phyloP scores from a whole-genome alignment of 2,797 vertebrate genomes.

The Macrochelys suwanniensis region DNA sequence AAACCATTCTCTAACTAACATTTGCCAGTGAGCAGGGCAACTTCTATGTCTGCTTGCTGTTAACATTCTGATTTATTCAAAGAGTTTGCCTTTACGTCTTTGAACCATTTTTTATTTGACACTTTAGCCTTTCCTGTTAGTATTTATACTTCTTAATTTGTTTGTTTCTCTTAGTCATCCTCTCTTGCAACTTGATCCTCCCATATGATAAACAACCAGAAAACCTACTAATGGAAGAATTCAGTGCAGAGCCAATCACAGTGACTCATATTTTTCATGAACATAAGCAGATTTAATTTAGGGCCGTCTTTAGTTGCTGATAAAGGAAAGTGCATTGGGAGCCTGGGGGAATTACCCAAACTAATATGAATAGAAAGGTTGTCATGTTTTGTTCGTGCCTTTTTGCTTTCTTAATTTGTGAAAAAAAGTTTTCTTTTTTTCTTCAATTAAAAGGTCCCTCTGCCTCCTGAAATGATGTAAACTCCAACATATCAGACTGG shows the following conservation, averaged over 20 bases:
- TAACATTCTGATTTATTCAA: not conserved
- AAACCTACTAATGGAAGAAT: not conserved
- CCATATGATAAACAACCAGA: not conserved
- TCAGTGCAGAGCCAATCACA: not conserved
- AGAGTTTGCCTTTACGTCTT: not conserved
- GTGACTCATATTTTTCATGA: not conserved
- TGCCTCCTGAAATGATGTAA: not conserved
- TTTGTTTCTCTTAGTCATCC: not conserved
- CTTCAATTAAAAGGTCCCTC: not conserved
- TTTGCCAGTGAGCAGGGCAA: not conserved
- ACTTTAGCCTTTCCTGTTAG: not conserved
- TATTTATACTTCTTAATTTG: not conserved
- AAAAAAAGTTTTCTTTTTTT: not conserved
- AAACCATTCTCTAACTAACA: not conserved
- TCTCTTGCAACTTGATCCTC: not conserved
- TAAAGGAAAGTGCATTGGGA: not conserved
- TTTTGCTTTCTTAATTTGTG: not conserved
- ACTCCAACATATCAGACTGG: not conserved
- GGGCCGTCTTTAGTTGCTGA: not conserved
- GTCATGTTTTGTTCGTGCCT: not conserved
- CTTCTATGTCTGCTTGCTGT: not conserved
- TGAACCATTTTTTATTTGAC: not conserved
- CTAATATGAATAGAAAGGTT: not conserved
- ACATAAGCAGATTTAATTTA: not conserved
- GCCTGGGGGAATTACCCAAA: not conserved